A percentile compares a stretch with the other conserved stretches of the same genome.
phyloP scores from a whole-genome alignment of 2,888 invertebrate genomes.

The Lasioglossum marginatum region DNA sequence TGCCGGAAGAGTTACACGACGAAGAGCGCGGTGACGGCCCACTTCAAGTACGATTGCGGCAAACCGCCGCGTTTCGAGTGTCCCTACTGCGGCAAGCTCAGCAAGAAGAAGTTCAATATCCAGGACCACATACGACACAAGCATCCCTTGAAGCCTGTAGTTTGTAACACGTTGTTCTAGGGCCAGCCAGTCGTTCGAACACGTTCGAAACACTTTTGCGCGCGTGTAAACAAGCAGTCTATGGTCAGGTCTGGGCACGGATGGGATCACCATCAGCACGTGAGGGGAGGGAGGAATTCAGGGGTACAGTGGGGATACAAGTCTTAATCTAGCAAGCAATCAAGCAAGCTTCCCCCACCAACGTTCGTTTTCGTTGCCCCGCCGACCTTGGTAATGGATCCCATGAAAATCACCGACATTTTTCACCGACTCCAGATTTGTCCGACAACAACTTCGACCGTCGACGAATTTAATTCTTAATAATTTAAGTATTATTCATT shows the following conservation, averaged over 20 bases:
- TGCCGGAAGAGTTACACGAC: constrained; percentile 81
- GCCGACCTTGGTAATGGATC: too few relatives aligned
- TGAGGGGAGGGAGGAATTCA: too few relatives aligned
- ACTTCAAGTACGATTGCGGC: constrained; percentile 83
- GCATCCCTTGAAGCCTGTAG: constrained; percentile 75
- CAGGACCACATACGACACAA: constrained; percentile 80
- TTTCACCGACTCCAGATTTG: too few relatives aligned
- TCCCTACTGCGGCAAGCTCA: constrained; percentile 81
- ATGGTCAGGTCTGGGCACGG: neutral
- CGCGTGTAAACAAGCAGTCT: neutral
- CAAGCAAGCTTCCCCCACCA: too few relatives aligned
- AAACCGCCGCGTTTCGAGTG: constrained; percentile 81
- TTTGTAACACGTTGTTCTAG: constrained; percentile 76
- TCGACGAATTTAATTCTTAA: too few relatives aligned
- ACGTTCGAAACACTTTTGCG: neutral
- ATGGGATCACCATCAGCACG: too few relatives aligned
- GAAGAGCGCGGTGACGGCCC: constrained; percentile 79
- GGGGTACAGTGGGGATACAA: too few relatives aligned
- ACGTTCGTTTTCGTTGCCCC: too few relatives aligned
- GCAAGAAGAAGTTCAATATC: constrained; percentile 81
- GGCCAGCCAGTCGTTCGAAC: neutral
- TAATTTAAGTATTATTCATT: too few relatives aligned
- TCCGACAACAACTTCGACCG: too few relatives aligned
- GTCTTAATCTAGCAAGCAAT: too few relatives aligned
- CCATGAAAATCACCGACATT: too few relatives aligned